These are phyloP conservation scores for Cryptophagus acutangulus DNA, from an alignment of 2,888 invertebrate genomes.

Conservation along the genomic window DNA sequence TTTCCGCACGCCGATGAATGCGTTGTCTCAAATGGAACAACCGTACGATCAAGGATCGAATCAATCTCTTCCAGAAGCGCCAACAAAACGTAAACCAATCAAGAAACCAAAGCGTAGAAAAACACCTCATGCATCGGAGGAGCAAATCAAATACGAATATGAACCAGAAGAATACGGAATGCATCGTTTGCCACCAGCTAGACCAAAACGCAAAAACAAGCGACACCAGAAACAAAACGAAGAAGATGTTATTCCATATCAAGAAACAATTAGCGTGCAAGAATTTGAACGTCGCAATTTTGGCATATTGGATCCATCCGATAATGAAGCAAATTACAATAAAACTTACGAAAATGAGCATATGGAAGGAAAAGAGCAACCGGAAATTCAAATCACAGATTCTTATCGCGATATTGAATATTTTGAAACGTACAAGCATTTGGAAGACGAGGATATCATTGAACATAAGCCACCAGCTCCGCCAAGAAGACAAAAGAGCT, in stretches of 20 bases:
- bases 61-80: slow-evolving; percentile 45
- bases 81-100: slow-evolving; percentile 51
- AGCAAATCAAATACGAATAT: slow-evolving; percentile 38
- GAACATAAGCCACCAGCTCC: slow-evolving; percentile 40
- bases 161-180: slow-evolving; percentile 33
- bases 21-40: slow-evolving; percentile 55
- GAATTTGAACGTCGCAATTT: slow-evolving; percentile 15
- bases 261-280: slow-evolving; percentile 37
- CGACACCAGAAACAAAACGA: slow-evolving; percentile 28
- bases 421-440: slow-evolving; percentile 21
- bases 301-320: slow-evolving; percentile 26
- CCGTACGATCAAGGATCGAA: slow-evolving; percentile 34
- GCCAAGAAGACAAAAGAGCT: slow-evolving; percentile 41
- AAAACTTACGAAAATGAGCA: slow-evolving; percentile 45
- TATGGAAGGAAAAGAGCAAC: slow-evolving; percentile 54
- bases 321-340: slow-evolving; percentile 43
- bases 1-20: slow-evolving; percentile 61
- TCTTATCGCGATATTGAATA: slow-evolving; percentile 32
- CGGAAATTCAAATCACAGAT: slow-evolving; percentile 46
- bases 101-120: slow-evolving; percentile 47
- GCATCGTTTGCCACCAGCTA: slow-evolving; percentile 44
- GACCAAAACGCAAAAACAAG: slow-evolving; percentile 55
- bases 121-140: slow-evolving; percentile 45
- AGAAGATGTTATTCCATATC: slow-evolving; percentile 45
- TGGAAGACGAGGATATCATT: slow-evolving; percentile 18